phyloP scores from a whole-genome alignment of 2,113 vertebrate genomes.

The Nothobranchius kuhntae region DNA sequence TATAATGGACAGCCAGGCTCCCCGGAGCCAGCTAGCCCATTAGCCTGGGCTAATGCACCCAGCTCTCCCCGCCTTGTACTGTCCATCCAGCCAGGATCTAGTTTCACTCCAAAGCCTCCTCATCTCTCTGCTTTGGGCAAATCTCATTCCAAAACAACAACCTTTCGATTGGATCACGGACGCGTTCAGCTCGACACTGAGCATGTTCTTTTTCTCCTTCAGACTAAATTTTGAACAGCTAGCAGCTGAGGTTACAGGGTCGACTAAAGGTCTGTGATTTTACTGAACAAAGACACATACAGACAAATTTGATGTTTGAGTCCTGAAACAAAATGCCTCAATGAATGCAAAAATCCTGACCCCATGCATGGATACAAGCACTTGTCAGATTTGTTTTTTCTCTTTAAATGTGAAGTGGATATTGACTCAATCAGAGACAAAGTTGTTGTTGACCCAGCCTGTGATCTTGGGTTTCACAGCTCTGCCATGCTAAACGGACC shows the following conservation, averaged over 20 bases:
- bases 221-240: background rate
- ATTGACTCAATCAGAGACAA: slow-evolving; percentile 67
- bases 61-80: slow-evolving; percentile 43
- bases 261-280: background rate
- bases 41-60: slow-evolving; percentile 65
- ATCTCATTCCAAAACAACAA: slow-evolving; percentile 41
- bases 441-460: slow-evolving; percentile 67
- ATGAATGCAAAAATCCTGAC: slow-evolving; percentile 7
- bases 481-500: slow-evolving; percentile 67
- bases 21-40: slow-evolving; percentile 72
- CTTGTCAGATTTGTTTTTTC: slow-evolving; percentile 34
- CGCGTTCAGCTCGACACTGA: background rate
- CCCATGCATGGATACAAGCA: slow-evolving; percentile 6
- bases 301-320: background rate
- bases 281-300: background rate
- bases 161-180: slow-evolving; percentile 15
- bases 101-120: slow-evolving; percentile 65
- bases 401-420: slow-evolving; percentile 47
- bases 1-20: slow-evolving; percentile 68
- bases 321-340: background rate
- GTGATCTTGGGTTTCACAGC: slow-evolving; percentile 74
- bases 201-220: slow-evolving; percentile 11
- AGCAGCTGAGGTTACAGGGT: slow-evolving; percentile 1
- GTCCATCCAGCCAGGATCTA: slow-evolving; percentile 57
- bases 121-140: slow-evolving; percentile 39